Conservation (phyloP, 2,113 vertebrate species). For the Hystrix cristata region DNA sequence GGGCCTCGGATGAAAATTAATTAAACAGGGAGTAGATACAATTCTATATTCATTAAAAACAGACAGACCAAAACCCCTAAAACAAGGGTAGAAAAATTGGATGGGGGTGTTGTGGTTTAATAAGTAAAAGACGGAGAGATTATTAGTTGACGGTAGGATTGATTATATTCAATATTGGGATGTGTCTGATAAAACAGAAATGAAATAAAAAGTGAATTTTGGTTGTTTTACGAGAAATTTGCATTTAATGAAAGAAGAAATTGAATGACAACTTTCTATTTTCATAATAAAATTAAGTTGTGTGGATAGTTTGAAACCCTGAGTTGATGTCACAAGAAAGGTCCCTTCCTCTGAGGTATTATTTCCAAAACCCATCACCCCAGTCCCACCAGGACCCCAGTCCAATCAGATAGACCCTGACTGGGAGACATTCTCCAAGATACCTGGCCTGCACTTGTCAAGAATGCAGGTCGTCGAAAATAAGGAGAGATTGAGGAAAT, state of each 20-base stretch:
- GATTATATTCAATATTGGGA: conserved; percentile 33
- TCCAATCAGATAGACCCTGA: neutral
- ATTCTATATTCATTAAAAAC: conserved; percentile 57
- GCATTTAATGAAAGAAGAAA: conserved; percentile 34
- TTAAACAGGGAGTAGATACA: neutral
- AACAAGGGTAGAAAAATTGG: neutral
- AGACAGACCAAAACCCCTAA: neutral
- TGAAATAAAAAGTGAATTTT: conserved; percentile 52
- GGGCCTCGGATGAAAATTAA: neutral
- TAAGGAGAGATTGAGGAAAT: neutral
- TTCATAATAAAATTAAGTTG: neutral
- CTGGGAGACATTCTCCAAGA: neutral
- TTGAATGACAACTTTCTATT: conserved; percentile 10
- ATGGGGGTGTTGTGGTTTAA: neutral
- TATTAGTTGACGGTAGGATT: conserved; percentile 14
- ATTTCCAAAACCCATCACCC: neutral
- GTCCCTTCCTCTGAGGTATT: neutral
- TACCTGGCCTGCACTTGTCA: no score
- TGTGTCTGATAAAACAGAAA: conserved; percentile 26
- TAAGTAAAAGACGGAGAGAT: neutral
- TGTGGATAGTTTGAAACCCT: neutral
- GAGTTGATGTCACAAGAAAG: neutral
- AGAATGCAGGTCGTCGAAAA: neutral
- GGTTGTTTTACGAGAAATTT: conserved; percentile 61
- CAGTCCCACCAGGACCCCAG: neutral